Evolutionary conservation across 1,140 invertebrate genomes (phyloP).

Genomic region (Drosophila prosaltans): DNA sequence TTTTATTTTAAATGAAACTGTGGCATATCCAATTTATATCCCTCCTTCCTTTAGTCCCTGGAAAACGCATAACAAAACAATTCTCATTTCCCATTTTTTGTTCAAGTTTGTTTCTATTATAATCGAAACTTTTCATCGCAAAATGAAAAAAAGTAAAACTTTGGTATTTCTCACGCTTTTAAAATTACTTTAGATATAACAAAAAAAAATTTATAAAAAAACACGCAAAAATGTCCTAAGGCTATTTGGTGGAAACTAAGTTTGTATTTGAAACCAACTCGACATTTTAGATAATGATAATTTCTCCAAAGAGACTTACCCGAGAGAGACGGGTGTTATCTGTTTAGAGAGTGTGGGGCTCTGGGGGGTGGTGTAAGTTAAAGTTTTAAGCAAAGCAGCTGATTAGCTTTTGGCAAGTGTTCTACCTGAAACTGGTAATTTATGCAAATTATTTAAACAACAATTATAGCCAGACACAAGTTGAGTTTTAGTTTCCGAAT

Average conservation of each 20-base stretch:
- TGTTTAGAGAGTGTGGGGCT: constrained; percentile 19
- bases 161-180: constrained; percentile 75
- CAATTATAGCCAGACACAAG: constrained; percentile 11
- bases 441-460: constrained; percentile 70
- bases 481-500: constrained; percentile 29
- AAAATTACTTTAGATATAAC: constrained; percentile 60
- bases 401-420: constrained; percentile 56
- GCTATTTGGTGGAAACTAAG: constrained; percentile 59
- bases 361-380: not conserved
- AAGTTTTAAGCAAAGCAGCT: constrained; percentile 14
- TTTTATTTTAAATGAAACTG: constrained; percentile 33
- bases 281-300: constrained; percentile 11
- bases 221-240: constrained; percentile 38
- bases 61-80: constrained; percentile 32
- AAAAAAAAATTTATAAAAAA: not conserved
- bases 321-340: not conserved
- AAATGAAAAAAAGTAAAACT: constrained; percentile 52
- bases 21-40: constrained; percentile 40
- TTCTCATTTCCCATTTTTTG: constrained; percentile 59
- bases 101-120: constrained; percentile 60
- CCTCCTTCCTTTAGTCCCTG: not conserved
- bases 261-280: constrained; percentile 64
- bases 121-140: constrained; percentile 77
- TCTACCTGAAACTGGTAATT: constrained; percentile 51
- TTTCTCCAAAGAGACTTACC: not conserved